Conservation (phyloP, 2,888 invertebrate genomes). For the Ceraclea dissimilis region DNA sequence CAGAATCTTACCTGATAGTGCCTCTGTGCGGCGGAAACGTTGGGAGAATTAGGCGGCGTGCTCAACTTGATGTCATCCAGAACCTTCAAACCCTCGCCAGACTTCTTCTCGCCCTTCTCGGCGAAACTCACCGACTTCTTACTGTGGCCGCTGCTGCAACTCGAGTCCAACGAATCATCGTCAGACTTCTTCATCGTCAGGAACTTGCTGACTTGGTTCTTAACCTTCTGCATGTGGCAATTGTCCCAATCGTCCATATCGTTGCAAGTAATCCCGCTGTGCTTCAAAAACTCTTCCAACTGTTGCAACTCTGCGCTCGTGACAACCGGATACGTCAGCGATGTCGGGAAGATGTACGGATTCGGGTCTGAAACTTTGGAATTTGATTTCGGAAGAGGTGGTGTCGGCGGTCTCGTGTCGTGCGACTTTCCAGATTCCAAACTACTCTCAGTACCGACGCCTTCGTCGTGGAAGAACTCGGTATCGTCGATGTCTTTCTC, state of each 20-base stretch:
- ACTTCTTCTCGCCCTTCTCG: constrained; percentile 44
- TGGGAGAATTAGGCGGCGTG: constrained; percentile 69
- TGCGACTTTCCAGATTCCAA: constrained; percentile 52
- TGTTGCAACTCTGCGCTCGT: constrained; percentile 59
- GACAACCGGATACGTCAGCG: constrained; percentile 34
- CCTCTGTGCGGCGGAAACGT: constrained; percentile 57
- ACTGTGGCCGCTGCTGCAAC: constrained; percentile 47
- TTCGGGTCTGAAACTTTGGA: constrained; percentile 41
- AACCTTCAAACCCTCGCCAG: constrained; percentile 40
- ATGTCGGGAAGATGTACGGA: constrained; percentile 45
- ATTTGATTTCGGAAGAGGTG: constrained; percentile 46
- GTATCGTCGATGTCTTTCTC: constrained; percentile 49
- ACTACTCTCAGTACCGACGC: constrained; percentile 53
- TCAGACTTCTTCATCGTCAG: constrained; percentile 63
- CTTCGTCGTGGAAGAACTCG: constrained; percentile 54
- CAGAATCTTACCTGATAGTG: constrained; percentile 46
- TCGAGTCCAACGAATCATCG: constrained; percentile 55
- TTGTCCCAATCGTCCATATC: constrained; percentile 62
- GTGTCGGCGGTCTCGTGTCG: constrained; percentile 46
- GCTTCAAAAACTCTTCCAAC: constrained; percentile 62
- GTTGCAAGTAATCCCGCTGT: constrained; percentile 61
- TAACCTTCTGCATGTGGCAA: constrained; percentile 61
- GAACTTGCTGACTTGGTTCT: constrained; percentile 64
- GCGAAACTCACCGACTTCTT: constrained; percentile 76
- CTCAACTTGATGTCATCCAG: constrained; percentile 48